These are phyloP conservation scores for Muschampia plurimacula DNA, from an alignment of 2,888 invertebrate genomes.

Conservation along the genomic window DNA sequence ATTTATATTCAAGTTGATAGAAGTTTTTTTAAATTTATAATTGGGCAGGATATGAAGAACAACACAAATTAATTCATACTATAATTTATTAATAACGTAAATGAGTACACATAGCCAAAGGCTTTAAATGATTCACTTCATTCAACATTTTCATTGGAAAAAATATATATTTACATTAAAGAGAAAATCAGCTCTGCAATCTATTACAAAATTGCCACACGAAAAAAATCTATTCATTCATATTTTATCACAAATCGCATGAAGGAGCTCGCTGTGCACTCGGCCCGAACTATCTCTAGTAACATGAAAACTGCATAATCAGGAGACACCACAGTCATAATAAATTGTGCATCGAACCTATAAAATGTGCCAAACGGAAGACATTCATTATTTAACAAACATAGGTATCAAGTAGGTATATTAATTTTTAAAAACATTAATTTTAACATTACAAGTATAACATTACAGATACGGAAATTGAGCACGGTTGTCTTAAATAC, in stretches of 20 bases:
- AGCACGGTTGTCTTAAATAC: constrained; percentile 81
- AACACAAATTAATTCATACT: constrained; percentile 72
- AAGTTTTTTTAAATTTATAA: not conserved
- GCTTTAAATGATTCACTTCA: constrained; percentile 84
- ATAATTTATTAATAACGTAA: constrained; percentile 86
- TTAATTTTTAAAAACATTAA: constrained; percentile 72
- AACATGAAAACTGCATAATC: constrained; percentile 50
- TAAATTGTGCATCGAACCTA: constrained; percentile 79
- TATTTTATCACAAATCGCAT: constrained; percentile 80
- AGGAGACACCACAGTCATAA: constrained; percentile 55
- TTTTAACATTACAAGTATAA: constrained; percentile 78
- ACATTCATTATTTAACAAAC: constrained; percentile 94
- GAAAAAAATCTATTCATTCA: constrained; percentile 64
- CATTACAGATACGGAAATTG: constrained; percentile 81
- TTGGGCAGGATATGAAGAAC: constrained; percentile 48
- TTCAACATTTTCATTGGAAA: constrained; percentile 78
- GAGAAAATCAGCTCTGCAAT: constrained; percentile 80
- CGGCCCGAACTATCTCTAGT: constrained; percentile 59
- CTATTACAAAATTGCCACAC: constrained; percentile 71
- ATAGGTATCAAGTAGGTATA: constrained; percentile 85
- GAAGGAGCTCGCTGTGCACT: constrained; percentile 81
- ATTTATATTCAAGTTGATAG: not conserved
- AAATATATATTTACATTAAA: constrained; percentile 81
- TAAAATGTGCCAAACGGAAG: constrained; percentile 85
- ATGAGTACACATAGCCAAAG: constrained; percentile 86